phyloP scores from a whole-genome alignment of 2,888 invertebrate species.

The Marronus borbonicus region DNA sequence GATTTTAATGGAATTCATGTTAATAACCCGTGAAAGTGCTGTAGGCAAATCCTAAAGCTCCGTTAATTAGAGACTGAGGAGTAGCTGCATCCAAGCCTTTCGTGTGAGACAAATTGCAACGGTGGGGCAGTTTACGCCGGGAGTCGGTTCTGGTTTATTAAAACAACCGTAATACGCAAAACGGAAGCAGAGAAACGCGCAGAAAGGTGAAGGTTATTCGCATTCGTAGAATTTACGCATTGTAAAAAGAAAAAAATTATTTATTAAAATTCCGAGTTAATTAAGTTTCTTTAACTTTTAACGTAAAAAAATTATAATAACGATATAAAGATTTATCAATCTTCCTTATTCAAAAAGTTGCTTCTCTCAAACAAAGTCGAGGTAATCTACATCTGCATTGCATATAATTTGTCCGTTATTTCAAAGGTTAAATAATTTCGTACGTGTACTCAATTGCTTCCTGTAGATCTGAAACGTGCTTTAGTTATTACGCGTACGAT shows the following conservation, averaged over 20 bases:
- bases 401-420: too few species aligned
- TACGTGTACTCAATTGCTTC: conserved; percentile 5
- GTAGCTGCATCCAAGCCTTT: not conserved
- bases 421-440: conserved; percentile 12
- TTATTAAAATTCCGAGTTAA: too few species aligned
- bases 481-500: not conserved
- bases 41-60: conserved; percentile 13
- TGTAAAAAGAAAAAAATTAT: not conserved
- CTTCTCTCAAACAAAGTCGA: too few species aligned
- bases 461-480: not conserved
- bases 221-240: not conserved
- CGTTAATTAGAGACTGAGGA: conserved; percentile 30
- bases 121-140: not conserved
- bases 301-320: too few species aligned
- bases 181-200: not conserved
- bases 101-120: not conserved
- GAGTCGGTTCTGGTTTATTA: not conserved
- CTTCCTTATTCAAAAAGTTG: too few species aligned
- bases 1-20: conserved; percentile 39
- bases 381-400: too few species aligned
- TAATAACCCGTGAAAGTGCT: conserved; percentile 39
- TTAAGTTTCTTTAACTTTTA: too few species aligned
- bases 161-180: not conserved
- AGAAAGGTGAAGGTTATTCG: not conserved
- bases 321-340: too few species aligned